Evolutionary conservation across 2,113 vertebrate genomes (phyloP).

Genomic region (Oryzias woworae): DNA sequence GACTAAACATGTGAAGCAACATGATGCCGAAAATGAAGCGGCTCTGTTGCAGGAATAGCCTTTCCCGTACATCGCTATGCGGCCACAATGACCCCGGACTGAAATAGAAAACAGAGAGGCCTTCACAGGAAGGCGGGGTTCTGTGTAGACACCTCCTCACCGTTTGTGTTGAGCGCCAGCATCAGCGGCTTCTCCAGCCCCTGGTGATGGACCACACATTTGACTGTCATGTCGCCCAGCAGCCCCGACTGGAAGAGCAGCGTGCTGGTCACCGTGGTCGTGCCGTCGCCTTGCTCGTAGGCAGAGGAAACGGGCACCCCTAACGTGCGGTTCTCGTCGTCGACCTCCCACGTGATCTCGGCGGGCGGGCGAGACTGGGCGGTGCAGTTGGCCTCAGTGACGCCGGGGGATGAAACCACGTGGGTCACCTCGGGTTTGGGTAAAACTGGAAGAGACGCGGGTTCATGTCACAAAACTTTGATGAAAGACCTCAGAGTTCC

Average conservation of each 20-base stretch:
- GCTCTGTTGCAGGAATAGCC: background rate
- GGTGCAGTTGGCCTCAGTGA: conserved; percentile 78
- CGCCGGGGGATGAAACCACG: conserved; percentile 51
- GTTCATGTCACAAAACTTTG: conserved; percentile 11
- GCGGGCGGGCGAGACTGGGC: conserved; percentile 66
- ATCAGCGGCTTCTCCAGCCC: conserved; percentile 62
- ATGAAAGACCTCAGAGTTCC: conserved; percentile 26
- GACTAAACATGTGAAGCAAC: conserved; percentile 24
- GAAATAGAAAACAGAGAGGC: conserved; percentile 36
- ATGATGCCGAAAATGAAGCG: background rate
- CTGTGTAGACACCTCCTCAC: conserved; percentile 38
- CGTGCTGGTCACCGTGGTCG: conserved; percentile 71
- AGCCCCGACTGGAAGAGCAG: conserved; percentile 56
- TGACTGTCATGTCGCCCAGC: conserved; percentile 52
- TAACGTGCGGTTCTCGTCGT: conserved; percentile 61
- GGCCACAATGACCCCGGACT: conserved; percentile 38
- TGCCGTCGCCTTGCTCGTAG: conserved; percentile 69
- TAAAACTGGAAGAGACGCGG: conserved; percentile 58
- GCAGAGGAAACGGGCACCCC: conserved; percentile 45
- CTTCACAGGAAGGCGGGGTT: background rate
- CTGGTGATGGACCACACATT: conserved; percentile 69
- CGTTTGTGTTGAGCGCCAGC: conserved; percentile 40
- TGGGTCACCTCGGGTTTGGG: conserved; percentile 74
- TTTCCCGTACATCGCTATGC: conserved; percentile 23
- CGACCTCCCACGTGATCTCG: conserved; percentile 67